These are phyloP conservation scores for Biston betularia DNA, from an alignment of 2,888 invertebrate genomes.

Conservation along the genomic window DNA sequence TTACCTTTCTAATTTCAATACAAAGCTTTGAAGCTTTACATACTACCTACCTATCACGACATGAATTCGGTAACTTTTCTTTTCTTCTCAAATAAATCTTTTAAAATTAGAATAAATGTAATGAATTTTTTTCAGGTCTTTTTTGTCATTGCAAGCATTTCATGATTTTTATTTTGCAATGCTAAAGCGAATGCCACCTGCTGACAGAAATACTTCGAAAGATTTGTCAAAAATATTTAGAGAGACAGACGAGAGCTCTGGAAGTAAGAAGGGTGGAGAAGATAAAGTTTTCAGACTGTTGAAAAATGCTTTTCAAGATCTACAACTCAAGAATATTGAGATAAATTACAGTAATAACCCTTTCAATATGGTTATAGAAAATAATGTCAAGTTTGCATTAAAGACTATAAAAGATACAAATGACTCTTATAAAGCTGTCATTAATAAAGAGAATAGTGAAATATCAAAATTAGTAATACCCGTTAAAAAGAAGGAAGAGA, in stretches of 20 bases:
- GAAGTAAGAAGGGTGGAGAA: conserved; percentile 68
- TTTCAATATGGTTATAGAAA: conserved; percentile 73
- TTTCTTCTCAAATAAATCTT: too few species aligned
- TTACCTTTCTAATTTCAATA: too few species aligned
- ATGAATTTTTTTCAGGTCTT: conserved; percentile 62
- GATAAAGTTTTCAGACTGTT: conserved; percentile 73
- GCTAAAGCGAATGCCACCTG: conserved; percentile 71
- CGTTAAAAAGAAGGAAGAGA: conserved; percentile 70
- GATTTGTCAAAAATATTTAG: conserved; percentile 71
- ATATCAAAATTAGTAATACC: conserved; percentile 65
- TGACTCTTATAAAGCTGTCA: conserved; percentile 65
- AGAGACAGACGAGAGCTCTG: conserved; percentile 68
- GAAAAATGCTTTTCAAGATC: conserved; percentile 68
- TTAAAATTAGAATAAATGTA: not conserved
- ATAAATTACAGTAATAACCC: conserved; percentile 78
- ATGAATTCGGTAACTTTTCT: too few species aligned
- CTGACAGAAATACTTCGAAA: conserved; percentile 68
- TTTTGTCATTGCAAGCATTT: conserved; percentile 76
- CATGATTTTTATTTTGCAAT: conserved; percentile 78
- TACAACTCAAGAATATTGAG: conserved; percentile 69
- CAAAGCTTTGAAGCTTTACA: too few species aligned
- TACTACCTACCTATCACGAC: too few species aligned
- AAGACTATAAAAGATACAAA: conserved; percentile 71
- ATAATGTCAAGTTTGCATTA: conserved; percentile 72
- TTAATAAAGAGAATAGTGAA: conserved; percentile 73